Conservation (phyloP, 1,140 invertebrate species). For the Monochamus saltuarius region DNA sequence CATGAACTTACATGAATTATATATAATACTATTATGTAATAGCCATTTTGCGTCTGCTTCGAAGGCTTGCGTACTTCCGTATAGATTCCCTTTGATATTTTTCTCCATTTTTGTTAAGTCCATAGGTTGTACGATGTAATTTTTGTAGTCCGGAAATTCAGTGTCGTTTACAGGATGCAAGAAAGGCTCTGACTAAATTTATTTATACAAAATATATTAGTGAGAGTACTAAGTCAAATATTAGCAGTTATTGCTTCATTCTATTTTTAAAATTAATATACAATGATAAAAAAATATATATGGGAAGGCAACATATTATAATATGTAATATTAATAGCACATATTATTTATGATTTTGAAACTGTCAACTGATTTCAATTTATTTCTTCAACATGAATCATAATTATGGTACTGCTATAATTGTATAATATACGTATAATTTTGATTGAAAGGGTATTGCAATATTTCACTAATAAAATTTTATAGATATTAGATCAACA, state of each 20-base stretch:
- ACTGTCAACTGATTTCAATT: too few relatives aligned
- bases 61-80: conserved; percentile 88
- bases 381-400: too few relatives aligned
- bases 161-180: conserved; percentile 68
- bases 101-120: conserved; percentile 74
- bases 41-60: conserved; percentile 90
- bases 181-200: conserved; percentile 68
- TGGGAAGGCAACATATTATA: too few relatives aligned
- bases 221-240: not conserved
- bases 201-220: not conserved
- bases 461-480: too few relatives aligned
- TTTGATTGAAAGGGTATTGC: too few relatives aligned
- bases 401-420: too few relatives aligned
- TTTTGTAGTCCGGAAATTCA: conserved; percentile 71
- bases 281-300: too few relatives aligned
- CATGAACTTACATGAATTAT: conserved; percentile 75
- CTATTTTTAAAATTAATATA: too few relatives aligned
- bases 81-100: conserved; percentile 76
- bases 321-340: too few relatives aligned
- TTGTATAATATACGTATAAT: too few relatives aligned
- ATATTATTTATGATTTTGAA: too few relatives aligned
- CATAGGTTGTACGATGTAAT: conserved; percentile 84
- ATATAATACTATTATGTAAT: conserved; percentile 87
- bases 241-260: not conserved
- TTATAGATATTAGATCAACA: too few relatives aligned